Evolutionary conservation across 2,113 vertebrate species (phyloP).

Genomic region (Rhabdomys dilectus): DNA sequence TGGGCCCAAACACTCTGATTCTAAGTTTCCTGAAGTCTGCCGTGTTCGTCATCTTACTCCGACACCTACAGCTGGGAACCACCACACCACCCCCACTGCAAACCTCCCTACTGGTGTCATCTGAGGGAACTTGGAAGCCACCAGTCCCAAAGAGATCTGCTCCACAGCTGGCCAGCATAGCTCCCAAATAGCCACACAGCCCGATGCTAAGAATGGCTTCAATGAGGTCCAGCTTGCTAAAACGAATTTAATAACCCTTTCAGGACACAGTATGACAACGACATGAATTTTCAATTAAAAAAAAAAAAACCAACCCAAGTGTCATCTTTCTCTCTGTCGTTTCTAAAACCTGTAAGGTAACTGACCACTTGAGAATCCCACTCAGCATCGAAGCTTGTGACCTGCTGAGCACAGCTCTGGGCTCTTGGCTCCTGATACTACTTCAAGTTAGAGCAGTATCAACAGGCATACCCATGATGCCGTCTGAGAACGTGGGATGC

Average conservation of each 20-base stretch:
- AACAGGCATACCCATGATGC: neutral
- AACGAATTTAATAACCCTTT: neutral
- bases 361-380: neutral
- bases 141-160: neutral
- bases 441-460: neutral
- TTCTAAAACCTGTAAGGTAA: neutral
- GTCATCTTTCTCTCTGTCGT: neutral
- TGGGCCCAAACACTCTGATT: constrained; percentile 38
- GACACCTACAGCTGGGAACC: neutral
- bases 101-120: neutral
- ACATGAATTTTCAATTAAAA: neutral
- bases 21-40: neutral
- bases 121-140: neutral
- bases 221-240: neutral
- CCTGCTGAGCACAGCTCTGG: neutral
- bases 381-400: neutral
- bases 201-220: neutral
- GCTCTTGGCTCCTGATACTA: neutral
- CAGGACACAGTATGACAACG: neutral
- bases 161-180: neutral
- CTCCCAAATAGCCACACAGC: neutral
- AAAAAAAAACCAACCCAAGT: neutral
- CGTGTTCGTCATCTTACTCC: neutral
- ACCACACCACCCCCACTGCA: neutral
- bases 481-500: neutral